Conservation (phyloP, 2,888 invertebrate genomes). For the Galeruca laticollis region DNA sequence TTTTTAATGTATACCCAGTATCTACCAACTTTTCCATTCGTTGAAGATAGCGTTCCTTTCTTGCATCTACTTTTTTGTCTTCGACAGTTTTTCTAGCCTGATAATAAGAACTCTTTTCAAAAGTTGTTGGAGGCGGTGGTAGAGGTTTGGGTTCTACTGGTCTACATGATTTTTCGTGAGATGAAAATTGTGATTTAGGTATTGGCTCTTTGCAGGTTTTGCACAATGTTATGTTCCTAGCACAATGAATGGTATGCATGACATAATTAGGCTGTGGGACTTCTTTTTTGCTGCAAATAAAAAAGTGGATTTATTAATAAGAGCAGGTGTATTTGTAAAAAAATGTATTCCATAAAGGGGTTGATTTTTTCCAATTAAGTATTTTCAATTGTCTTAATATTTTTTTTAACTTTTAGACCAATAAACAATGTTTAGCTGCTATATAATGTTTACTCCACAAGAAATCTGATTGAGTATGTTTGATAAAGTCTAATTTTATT, state of each 20-base stretch:
- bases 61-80: slow-evolving; percentile 56
- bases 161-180: slow-evolving; percentile 69
- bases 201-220: slow-evolving; percentile 77
- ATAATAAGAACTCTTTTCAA: slow-evolving; percentile 59
- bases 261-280: slow-evolving; percentile 77
- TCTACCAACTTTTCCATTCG: slow-evolving; percentile 55
- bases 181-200: slow-evolving; percentile 70
- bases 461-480: too few relatives aligned
- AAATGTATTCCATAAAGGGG: too few relatives aligned
- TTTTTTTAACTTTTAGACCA: too few relatives aligned
- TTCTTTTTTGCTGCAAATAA: slow-evolving; percentile 73
- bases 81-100: slow-evolving; percentile 56
- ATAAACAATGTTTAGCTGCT: too few relatives aligned
- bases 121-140: slow-evolving; percentile 48
- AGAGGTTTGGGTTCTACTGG: slow-evolving; percentile 64
- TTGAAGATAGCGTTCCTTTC: slow-evolving; percentile 53
- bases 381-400: too few relatives aligned
- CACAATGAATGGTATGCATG: slow-evolving; percentile 79
- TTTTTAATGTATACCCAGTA: slow-evolving; percentile 52
- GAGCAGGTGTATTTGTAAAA: too few relatives aligned
- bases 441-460: too few relatives aligned
- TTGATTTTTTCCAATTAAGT: too few relatives aligned
- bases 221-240: slow-evolving; percentile 76
- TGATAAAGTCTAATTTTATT: too few relatives aligned
- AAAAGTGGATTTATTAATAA: neutral